These are phyloP conservation scores for Drosophila histrio DNA, from an alignment of 2,888 invertebrate genomes.

Conservation along the genomic window DNA sequence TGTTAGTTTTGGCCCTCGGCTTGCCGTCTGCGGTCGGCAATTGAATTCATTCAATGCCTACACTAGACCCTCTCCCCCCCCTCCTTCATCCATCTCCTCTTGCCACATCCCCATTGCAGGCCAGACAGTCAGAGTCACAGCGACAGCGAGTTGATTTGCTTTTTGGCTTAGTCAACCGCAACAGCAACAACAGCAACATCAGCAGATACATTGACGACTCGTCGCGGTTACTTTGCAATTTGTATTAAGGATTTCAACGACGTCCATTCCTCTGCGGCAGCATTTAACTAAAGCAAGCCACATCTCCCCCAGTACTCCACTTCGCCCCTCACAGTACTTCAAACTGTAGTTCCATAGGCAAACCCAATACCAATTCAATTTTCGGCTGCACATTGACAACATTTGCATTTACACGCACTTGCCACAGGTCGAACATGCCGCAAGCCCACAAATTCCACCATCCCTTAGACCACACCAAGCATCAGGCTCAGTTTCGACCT, in stretches of 20 bases:
- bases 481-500: background rate
- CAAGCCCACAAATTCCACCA: conserved; percentile 41
- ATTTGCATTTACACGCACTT: conserved; percentile 77
- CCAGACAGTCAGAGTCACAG: conserved; percentile 31
- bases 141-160: conserved; percentile 63
- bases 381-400: conserved; percentile 71
- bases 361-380: conserved; percentile 66
- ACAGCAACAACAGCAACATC: conserved; percentile 43
- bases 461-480: conserved; percentile 8
- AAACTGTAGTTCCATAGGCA: background rate
- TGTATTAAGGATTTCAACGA: conserved; percentile 71
- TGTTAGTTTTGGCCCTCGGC: conserved; percentile 64
- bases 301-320: background rate
- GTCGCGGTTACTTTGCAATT: conserved; percentile 82
- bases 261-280: conserved; percentile 36
- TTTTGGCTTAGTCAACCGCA: conserved; percentile 73
- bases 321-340: no score
- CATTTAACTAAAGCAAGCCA: conserved; percentile 60
- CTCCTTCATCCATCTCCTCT: background rate
- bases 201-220: conserved; percentile 47
- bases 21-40: conserved; percentile 74
- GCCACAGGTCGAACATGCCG: conserved; percentile 66
- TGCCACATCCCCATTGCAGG: background rate
- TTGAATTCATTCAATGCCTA: conserved; percentile 71
- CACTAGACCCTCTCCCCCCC: background rate